phyloP scores from a whole-genome alignment of 2,113 vertebrate species.

The Otus sunia region DNA sequence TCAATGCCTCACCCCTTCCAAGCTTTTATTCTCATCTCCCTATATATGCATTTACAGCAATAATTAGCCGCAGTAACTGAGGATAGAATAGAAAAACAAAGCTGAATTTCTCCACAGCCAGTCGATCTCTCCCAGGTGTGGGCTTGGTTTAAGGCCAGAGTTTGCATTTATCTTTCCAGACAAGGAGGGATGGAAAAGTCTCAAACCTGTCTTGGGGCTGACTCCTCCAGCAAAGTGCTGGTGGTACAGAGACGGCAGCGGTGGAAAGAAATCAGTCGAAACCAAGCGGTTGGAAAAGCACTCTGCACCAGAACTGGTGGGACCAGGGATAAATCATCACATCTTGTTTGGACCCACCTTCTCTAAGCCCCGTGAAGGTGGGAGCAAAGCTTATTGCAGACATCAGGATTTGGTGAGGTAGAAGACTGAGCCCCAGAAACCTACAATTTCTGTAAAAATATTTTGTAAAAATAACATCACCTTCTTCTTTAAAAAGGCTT shows the following conservation, averaged over 20 bases:
- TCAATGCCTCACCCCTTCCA: neutral
- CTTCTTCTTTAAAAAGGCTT: neutral
- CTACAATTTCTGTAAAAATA: neutral
- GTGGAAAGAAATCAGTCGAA: constrained; percentile 1
- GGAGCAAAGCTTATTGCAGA: neutral
- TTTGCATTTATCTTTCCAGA: neutral
- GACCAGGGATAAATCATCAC: neutral
- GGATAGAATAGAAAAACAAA: neutral
- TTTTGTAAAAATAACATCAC: neutral
- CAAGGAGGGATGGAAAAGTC: neutral
- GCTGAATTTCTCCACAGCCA: neutral
- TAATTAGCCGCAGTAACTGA: neutral
- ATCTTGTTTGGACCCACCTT: neutral
- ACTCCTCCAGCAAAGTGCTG: neutral
- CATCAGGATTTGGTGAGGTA: neutral
- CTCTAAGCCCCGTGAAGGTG: neutral
- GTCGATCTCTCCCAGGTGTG: neutral
- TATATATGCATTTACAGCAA: neutral
- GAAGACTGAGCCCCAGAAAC: neutral
- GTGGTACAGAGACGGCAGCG: neutral
- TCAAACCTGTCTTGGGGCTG: neutral
- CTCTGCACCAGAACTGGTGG: neutral
- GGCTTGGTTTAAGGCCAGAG: neutral
- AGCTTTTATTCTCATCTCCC: neutral
- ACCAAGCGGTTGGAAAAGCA: neutral